Conservation (phyloP, 2,113 vertebrate species). For the Gallinago jamesoni region DNA sequence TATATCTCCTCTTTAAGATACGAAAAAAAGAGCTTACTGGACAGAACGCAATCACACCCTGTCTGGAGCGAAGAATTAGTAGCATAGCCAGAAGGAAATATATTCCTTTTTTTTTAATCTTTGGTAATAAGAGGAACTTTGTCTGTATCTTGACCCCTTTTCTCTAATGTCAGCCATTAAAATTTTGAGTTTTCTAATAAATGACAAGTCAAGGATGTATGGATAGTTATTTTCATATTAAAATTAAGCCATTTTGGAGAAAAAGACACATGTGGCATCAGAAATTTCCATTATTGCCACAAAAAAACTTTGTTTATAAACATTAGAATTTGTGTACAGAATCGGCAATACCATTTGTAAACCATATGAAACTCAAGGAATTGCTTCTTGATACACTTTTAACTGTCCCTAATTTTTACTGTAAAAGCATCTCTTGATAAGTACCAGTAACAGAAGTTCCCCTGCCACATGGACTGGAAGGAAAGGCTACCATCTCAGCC, state of each 20-base stretch:
- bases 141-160: not conserved
- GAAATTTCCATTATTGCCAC: not conserved
- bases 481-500: not conserved
- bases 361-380: not conserved
- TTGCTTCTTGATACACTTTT: not conserved
- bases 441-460: not conserved
- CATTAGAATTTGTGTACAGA: not conserved
- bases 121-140: not conserved
- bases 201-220: not conserved
- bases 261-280: not conserved
- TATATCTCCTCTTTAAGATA: slow-evolving; percentile 28
- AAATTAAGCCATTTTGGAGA: not conserved
- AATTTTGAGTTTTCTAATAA: not conserved
- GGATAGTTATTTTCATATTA: not conserved
- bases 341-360: not conserved
- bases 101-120: not conserved
- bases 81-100: slow-evolving; percentile 10
- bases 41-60: not conserved
- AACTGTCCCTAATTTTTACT: not conserved
- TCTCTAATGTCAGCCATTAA: not conserved
- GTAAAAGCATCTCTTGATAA: not conserved
- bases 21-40: not conserved
- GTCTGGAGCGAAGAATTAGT: slow-evolving; percentile 18
- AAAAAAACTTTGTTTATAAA: not conserved
- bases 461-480: not conserved